Percentiles rank a stretch among this genome's conserved stretches.
phyloP scores from a whole-genome alignment of 2,113 vertebrate genomes.

The Pseudopipra pipra region DNA sequence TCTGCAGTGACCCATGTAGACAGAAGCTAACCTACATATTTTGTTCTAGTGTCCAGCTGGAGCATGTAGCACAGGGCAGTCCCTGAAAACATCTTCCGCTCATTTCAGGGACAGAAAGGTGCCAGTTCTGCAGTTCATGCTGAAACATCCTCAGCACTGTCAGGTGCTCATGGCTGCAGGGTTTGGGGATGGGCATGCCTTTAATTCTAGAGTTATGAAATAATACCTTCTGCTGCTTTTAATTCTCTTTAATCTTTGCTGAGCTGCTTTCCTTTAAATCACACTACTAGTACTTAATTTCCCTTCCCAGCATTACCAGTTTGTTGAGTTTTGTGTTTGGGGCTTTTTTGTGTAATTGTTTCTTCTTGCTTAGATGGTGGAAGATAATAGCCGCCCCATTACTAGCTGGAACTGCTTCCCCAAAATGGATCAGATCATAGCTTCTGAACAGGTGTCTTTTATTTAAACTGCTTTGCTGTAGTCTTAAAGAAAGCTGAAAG shows the following conservation, averaged over 20 bases:
- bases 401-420: neutral
- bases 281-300: neutral
- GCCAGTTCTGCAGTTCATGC: neutral
- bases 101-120: neutral
- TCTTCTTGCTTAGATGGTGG: neutral
- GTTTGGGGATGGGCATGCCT: neutral
- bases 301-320: neutral
- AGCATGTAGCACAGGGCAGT: neutral
- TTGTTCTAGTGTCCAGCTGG: neutral
- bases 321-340: neutral
- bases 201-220: neutral
- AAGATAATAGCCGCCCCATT: neutral
- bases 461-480: neutral
- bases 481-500: neutral
- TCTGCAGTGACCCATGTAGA: neutral
- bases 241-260: slow-evolving; percentile 10
- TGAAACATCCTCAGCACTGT: neutral
- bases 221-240: neutral
- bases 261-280: slow-evolving; percentile 12
- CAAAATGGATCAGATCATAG: neutral
- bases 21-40: rapidly evolving
- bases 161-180: neutral
- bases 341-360: neutral
- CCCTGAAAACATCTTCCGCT: neutral
- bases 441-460: neutral